phyloP scores from a whole-genome alignment of 2,888 invertebrate species.

The Anodontia alba region DNA sequence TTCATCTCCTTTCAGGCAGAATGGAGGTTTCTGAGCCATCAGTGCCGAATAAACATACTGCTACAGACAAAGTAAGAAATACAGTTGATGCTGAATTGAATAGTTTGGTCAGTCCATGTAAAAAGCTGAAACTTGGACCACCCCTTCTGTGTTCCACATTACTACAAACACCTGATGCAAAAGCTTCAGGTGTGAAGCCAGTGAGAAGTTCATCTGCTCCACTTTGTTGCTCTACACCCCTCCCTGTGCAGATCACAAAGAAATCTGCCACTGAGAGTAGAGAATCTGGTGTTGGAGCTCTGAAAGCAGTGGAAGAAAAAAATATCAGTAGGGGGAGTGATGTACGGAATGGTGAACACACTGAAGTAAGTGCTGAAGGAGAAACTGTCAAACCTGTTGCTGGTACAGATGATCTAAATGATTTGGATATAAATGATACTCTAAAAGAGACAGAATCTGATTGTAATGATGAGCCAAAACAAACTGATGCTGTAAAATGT shows the following conservation, averaged over 20 bases:
- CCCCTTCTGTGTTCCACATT: conserved; percentile 2
- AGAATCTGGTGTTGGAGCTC: not conserved
- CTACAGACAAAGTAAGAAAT: too few species aligned
- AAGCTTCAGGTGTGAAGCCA: not conserved
- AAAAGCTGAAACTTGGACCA: conserved; percentile 40
- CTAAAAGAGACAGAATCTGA: not conserved
- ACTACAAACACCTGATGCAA: not conserved
- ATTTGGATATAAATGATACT: not conserved
- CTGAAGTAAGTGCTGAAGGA: not conserved
- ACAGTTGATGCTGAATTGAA: conserved; percentile 24
- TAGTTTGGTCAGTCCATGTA: conserved; percentile 46
- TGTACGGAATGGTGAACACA: not conserved
- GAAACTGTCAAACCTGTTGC: not conserved
- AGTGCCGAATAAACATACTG: too few species aligned
- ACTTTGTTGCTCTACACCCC: conserved; percentile 45
- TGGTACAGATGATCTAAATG: not conserved
- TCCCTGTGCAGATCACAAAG: not conserved
- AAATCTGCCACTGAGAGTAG: not conserved
- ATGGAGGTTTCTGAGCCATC: too few species aligned
- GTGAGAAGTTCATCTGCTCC: conserved; percentile 31
- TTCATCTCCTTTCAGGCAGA: too few species aligned
- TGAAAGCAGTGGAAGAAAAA: not conserved
- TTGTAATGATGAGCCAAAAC: not conserved
- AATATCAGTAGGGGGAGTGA: not conserved
- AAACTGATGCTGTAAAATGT: too few species aligned